Percentiles rank a stretch among this genome's conserved stretches.
Conservation (phyloP, 1,140 invertebrate species). For the Ceratoteleas bidentatus region DNA sequence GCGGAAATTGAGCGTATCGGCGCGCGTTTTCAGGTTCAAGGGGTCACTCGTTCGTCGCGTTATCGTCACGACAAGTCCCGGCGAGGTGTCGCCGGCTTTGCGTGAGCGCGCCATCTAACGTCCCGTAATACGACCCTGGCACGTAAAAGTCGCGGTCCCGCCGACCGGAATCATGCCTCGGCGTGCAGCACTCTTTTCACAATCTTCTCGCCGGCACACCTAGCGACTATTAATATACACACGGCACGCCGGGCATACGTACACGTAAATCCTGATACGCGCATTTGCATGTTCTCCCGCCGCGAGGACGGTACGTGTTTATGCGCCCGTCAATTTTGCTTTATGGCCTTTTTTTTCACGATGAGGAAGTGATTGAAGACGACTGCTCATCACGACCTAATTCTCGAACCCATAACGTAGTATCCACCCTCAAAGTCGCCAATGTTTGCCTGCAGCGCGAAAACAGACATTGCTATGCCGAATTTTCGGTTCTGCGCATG, state of each 20-base stretch:
- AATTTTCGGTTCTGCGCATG: too few species aligned
- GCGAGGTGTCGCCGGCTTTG: slow-evolving; percentile 26
- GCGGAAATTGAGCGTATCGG: slow-evolving; percentile 33
- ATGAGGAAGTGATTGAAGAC: too few species aligned
- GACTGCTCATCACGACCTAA: too few species aligned
- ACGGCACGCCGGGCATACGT: slow-evolving; percentile 21
- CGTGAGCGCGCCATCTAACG: slow-evolving; percentile 53
- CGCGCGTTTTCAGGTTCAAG: slow-evolving; percentile 42
- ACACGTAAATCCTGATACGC: slow-evolving; percentile 48
- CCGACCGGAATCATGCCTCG: slow-evolving; percentile 72
- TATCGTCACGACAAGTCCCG: slow-evolving; percentile 36
- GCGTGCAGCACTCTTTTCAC: slow-evolving; percentile 71
- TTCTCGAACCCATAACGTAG: too few species aligned
- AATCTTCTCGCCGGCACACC: slow-evolving; percentile 68
- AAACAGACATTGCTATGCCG: too few species aligned
- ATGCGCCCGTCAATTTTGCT: background rate
- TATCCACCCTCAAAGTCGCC: too few species aligned
- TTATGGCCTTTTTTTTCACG: background rate
- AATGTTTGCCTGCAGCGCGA: too few species aligned
- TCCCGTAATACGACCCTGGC: slow-evolving; percentile 57
- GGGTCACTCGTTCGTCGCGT: slow-evolving; percentile 43
- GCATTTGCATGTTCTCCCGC: slow-evolving; percentile 42
- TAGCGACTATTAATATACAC: slow-evolving; percentile 51
- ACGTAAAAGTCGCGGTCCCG: slow-evolving; percentile 53
- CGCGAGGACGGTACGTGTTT: slow-evolving; percentile 13